Evolutionary conservation across 53 echinoderm and acorn worm genomes (phyloP).

Genomic region (Zoroaster sp.): DNA sequence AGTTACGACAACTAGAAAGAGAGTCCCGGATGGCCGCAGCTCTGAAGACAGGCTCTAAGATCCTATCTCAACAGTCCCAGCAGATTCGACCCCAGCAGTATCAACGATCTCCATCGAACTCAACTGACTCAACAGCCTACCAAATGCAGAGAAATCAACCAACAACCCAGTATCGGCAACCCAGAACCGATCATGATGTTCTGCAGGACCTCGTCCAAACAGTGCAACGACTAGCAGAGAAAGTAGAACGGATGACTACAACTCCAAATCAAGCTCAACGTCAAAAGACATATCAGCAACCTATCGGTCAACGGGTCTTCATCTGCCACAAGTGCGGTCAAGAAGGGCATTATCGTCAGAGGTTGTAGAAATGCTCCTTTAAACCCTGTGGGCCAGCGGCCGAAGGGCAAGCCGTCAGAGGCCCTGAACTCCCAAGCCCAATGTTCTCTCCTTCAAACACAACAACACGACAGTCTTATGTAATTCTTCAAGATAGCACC

Average conservation of each 20-base stretch:
- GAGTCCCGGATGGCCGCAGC: no score
- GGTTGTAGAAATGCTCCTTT: not conserved
- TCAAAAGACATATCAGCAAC: not conserved
- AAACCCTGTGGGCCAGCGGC: slow-evolving; percentile 16
- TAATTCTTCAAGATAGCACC: not conserved
- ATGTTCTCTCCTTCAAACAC: not conserved
- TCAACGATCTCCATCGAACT: not conserved
- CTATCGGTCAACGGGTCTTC: not conserved
- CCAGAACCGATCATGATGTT: not conserved
- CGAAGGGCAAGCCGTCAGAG: slow-evolving; percentile 12
- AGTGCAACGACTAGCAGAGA: not conserved
- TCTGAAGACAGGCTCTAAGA: not conserved
- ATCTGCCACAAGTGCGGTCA: no score
- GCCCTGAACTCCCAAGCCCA: not conserved
- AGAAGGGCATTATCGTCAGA: slow-evolving; percentile 8
- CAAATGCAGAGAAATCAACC: not conserved
- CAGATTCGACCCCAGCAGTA: not conserved
- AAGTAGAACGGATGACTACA: not conserved
- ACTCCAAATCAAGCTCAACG: not conserved
- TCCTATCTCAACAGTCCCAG: not conserved
- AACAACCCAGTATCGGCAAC: not conserved
- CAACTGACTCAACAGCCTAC: not conserved
- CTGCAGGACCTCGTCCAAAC: not conserved
- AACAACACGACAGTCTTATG: not conserved
- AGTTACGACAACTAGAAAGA: not conserved